Evolutionary conservation across 53 echinoderm and acorn worm species (phyloP).

Genomic region (Echinarachnius parma): DNA sequence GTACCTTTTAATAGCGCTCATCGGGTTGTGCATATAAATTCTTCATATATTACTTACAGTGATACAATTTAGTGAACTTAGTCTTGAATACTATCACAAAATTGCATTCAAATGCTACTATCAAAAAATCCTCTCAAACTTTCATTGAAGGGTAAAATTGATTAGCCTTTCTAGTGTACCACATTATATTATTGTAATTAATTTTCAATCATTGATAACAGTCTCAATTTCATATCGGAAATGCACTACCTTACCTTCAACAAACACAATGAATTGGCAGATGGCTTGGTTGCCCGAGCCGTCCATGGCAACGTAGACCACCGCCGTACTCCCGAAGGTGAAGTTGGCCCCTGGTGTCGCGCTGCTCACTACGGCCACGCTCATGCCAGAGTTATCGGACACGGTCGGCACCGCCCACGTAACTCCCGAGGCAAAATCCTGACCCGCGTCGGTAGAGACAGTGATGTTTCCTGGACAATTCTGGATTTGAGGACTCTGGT

Average conservation of each 20-base stretch:
- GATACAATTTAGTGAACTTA: too few relatives aligned
- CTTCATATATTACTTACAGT: too few relatives aligned
- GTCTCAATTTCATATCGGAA: too few relatives aligned
- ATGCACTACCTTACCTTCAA: conserved; percentile 30
- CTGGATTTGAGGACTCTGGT: conserved; percentile 16
- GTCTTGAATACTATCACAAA: too few relatives aligned
- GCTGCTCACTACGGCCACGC: conserved; percentile 1
- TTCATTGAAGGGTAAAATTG: too few relatives aligned
- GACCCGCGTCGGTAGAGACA: not conserved
- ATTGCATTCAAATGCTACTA: too few relatives aligned
- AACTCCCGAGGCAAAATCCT: conserved; percentile 1
- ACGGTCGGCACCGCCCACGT: conserved; percentile 19
- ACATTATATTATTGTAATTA: too few relatives aligned
- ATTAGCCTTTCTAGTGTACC: too few relatives aligned
- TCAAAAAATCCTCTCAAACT: too few relatives aligned
- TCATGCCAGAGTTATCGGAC: conserved; percentile 28
- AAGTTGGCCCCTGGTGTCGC: not conserved
- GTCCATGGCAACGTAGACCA: conserved; percentile 28
- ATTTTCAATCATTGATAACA: too few relatives aligned
- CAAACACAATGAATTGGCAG: conserved; percentile 13
- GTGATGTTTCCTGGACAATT: conserved; percentile 30
- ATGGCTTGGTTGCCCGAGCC: not conserved
- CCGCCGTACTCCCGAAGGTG: conserved; percentile 1
- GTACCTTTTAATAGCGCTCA: too few relatives aligned
- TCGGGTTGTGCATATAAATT: too few relatives aligned